These are phyloP conservation scores for Sphenopsis melanotis DNA, from an alignment of 2,797 vertebrate genomes.

Conservation along the genomic window DNA sequence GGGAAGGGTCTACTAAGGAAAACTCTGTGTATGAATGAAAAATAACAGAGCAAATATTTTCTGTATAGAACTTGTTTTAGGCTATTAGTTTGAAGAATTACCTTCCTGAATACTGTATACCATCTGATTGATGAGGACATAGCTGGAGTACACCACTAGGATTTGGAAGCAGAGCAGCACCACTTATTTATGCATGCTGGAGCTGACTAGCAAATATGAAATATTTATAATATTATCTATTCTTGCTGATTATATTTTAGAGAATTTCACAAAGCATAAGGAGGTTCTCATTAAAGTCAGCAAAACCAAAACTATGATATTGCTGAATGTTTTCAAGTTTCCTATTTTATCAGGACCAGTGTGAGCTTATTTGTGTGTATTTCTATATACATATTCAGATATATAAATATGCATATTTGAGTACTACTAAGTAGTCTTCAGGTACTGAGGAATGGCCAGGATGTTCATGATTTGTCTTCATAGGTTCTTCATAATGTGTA, in stretches of 20 bases:
- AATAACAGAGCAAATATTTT: conserved; percentile 31
- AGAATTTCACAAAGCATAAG: not conserved
- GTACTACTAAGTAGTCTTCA: not conserved
- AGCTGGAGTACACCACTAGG: not conserved
- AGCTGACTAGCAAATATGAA: not conserved
- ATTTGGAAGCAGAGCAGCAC: conserved; percentile 2
- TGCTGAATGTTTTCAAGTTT: not conserved
- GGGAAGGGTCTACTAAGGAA: not conserved
- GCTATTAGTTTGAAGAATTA: conserved; percentile 59
- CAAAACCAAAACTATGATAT: not conserved
- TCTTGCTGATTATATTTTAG: not conserved
- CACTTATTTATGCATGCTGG: not conserved
- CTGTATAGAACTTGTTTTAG: conserved; percentile 25
- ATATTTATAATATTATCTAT: conserved; percentile 9
- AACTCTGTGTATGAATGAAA: conserved; percentile 16
- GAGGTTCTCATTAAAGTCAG: not conserved
- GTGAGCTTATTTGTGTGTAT: not conserved
- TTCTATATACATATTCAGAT: not conserved
- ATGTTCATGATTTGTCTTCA: not conserved
- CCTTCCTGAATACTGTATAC: not conserved
- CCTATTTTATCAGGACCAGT: not conserved
- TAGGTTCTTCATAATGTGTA: not conserved
- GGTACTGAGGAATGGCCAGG: not conserved
- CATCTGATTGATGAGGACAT: conserved; percentile 21
- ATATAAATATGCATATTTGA: not conserved